Evolutionary conservation across 2,113 vertebrate species (phyloP).

Genomic region (Tamias sibiricus): DNA sequence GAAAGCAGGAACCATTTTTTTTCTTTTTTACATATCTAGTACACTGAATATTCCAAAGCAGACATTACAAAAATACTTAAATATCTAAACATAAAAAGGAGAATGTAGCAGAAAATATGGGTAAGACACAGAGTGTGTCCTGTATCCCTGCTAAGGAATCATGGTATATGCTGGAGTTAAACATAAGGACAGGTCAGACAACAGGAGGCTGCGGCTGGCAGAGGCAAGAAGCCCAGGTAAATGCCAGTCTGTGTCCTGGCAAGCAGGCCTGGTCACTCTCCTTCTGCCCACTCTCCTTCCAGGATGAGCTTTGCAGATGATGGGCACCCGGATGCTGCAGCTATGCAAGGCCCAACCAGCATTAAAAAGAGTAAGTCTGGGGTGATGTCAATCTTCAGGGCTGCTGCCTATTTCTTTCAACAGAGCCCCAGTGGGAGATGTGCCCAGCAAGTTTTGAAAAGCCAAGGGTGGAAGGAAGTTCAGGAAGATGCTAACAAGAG

Average conservation of each 20-base stretch:
- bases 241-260: neutral
- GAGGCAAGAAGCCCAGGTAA: neutral
- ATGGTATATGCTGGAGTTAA: neutral
- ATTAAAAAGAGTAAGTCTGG: neutral
- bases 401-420: neutral
- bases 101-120: neutral
- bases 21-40: neutral
- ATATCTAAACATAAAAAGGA: neutral
- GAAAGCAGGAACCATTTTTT: neutral
- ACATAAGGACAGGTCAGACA: too few species aligned
- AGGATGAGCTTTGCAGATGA: neutral
- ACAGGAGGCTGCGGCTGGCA: neutral
- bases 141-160: neutral
- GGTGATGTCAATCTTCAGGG: neutral
- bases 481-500: neutral
- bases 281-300: accelerated
- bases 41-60: neutral
- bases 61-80: neutral
- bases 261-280: neutral
- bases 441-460: neutral
- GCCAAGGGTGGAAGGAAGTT: neutral
- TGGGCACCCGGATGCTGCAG: neutral
- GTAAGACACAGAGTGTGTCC: neutral
- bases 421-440: too few species aligned
- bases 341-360: neutral